Conservation (phyloP, 1,140 invertebrate species). For the Heliothis subflexa region DNA sequence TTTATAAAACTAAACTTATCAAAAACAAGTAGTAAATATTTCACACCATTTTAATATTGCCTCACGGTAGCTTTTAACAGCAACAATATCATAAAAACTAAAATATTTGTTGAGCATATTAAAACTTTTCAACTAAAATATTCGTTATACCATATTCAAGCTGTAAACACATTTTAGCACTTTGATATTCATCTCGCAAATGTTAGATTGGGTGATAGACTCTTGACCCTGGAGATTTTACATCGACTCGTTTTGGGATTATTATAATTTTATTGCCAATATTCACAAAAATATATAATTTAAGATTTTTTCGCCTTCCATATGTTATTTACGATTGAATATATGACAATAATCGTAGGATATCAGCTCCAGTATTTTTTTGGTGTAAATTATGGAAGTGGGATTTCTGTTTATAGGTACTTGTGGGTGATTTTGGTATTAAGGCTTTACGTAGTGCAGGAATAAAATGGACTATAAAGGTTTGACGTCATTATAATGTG, state of each 20-base stretch:
- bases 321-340: conserved; percentile 46
- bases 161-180: conserved; percentile 42
- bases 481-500: conserved; percentile 26
- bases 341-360: conserved; percentile 45
- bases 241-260: conserved; percentile 31
- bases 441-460: background rate
- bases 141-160: background rate
- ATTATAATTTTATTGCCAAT: conserved; percentile 34
- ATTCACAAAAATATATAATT: conserved; percentile 26
- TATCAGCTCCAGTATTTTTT: conserved; percentile 23
- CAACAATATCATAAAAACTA: conserved; percentile 27
- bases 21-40: background rate
- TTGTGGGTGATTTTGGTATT: conserved; percentile 2
- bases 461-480: conserved; percentile 23
- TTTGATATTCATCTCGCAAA: conserved; percentile 36
- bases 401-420: conserved; percentile 32
- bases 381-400: background rate
- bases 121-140: background rate
- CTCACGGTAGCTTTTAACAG: conserved; percentile 1
- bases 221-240: conserved; percentile 34
- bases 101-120: background rate
- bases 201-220: conserved; percentile 26
- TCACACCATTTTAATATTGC: background rate
- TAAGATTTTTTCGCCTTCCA: conserved; percentile 35
- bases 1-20: background rate